These are phyloP conservation scores for Neodiprion lecontei DNA, from an alignment of 1,140 invertebrate species.

Conservation along the genomic window DNA sequence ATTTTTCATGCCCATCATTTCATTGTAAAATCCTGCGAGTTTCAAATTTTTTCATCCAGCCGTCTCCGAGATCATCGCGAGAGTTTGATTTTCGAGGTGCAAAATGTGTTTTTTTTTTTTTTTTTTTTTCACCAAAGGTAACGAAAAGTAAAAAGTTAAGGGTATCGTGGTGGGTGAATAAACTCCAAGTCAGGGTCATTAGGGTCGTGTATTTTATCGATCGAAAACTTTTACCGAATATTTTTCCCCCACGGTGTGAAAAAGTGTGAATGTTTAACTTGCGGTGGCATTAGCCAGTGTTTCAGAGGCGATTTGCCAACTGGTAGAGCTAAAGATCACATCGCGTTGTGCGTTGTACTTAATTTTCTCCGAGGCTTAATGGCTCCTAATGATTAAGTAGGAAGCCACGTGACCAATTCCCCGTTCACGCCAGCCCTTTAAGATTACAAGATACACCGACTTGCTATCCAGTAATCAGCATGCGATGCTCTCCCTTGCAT, in stretches of 20 bases:
- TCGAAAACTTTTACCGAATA: neutral
- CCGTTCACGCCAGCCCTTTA: conserved; percentile 6
- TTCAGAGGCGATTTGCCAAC: neutral
- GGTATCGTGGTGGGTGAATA: too few relatives aligned
- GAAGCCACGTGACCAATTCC: conserved; percentile 4
- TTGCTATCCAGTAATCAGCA: neutral
- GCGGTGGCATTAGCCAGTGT: neutral
- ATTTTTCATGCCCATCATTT: too few relatives aligned
- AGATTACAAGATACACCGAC: neutral
- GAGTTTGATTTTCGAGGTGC: too few relatives aligned
- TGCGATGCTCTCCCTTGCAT: neutral
- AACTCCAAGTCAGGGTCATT: too few relatives aligned
- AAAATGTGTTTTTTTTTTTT: too few relatives aligned
- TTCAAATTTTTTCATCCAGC: too few relatives aligned
- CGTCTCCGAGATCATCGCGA: too few relatives aligned
- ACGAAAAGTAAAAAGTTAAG: neutral
- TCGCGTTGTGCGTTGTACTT: neutral
- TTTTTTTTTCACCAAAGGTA: neutral
- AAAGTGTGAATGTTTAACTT: neutral
- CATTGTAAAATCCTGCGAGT: too few relatives aligned
- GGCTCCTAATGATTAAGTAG: conserved; percentile 4
- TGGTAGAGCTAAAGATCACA: neutral
- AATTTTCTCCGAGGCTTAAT: conserved; percentile 5
- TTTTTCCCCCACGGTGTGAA: neutral
- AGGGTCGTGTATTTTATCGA: neutral